Conservation (phyloP, 2,113 vertebrate genomes). For the Raja brachyura region DNA sequence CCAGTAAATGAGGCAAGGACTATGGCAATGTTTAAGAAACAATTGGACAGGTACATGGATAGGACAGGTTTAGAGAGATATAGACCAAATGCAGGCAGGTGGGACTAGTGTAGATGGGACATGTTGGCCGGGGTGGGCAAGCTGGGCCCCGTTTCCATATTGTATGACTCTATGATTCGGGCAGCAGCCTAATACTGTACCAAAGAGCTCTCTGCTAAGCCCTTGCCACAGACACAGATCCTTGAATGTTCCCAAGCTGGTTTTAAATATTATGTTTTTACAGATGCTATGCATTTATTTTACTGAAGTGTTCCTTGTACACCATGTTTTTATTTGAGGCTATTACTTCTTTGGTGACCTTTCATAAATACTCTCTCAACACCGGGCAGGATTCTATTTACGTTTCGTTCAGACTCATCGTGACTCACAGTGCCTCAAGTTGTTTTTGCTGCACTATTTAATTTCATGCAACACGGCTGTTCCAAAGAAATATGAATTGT, state of each 20-base stretch:
- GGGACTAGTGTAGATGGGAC: no score
- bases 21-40: no score
- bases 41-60: no score
- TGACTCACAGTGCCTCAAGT: neutral
- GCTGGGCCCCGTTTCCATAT: no score
- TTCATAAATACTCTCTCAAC: neutral
- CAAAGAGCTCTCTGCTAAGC: neutral
- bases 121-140: no score
- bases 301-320: neutral
- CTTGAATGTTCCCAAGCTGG: neutral
- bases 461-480: neutral
- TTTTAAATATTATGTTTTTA: neutral
- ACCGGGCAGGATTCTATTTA: conserved; percentile 27
- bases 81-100: no score
- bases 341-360: neutral
- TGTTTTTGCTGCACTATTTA: neutral
- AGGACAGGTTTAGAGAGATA: no score
- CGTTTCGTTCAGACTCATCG: neutral
- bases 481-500: neutral
- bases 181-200: neutral
- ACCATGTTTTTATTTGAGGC: neutral
- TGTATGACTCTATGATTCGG: no score
- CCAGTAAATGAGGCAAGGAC: no score
- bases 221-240: neutral
- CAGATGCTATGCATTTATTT: neutral